These are phyloP conservation scores for Cremastinae sp. DNA, from an alignment of 2,888 invertebrate species.

Conservation along the genomic window DNA sequence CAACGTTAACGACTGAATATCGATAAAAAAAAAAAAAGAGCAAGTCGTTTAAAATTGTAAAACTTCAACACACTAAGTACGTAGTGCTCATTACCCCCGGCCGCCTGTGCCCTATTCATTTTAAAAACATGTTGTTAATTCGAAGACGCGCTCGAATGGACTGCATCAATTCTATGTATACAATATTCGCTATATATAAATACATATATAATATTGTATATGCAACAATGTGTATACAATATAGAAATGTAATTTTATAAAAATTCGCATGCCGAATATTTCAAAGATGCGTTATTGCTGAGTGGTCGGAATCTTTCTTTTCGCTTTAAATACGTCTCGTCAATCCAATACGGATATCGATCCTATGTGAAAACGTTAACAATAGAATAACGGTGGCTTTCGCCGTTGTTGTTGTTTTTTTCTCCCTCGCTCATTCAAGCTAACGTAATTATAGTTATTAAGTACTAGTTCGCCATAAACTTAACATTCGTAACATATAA, in stretches of 20 bases:
- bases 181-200: too few relatives aligned
- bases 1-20: conserved; percentile 59
- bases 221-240: too few relatives aligned
- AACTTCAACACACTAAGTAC: conserved; percentile 78
- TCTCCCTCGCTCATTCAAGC: conserved; percentile 54
- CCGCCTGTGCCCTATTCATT: conserved; percentile 10
- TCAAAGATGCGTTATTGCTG: conserved; percentile 8
- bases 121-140: conserved; percentile 34
- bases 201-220: conserved; percentile 39
- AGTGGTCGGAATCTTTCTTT: not conserved
- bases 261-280: conserved; percentile 32
- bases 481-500: conserved; percentile 67
- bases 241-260: conserved; percentile 39
- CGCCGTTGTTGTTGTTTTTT: conserved; percentile 1
- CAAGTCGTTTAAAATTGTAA: conserved; percentile 75
- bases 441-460: conserved; percentile 67
- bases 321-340: not conserved
- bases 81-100: conserved; percentile 63
- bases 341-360: conserved; percentile 8
- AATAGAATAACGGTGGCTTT: conserved; percentile 7
- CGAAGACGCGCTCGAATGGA: conserved; percentile 59
- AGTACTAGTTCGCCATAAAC: conserved; percentile 69
- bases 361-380: conserved; percentile 36
- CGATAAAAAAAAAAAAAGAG: conserved; percentile 53
- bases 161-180: too few relatives aligned